phyloP scores from a whole-genome alignment of 2,888 invertebrate species.

The Coelogynopora nodosa region DNA sequence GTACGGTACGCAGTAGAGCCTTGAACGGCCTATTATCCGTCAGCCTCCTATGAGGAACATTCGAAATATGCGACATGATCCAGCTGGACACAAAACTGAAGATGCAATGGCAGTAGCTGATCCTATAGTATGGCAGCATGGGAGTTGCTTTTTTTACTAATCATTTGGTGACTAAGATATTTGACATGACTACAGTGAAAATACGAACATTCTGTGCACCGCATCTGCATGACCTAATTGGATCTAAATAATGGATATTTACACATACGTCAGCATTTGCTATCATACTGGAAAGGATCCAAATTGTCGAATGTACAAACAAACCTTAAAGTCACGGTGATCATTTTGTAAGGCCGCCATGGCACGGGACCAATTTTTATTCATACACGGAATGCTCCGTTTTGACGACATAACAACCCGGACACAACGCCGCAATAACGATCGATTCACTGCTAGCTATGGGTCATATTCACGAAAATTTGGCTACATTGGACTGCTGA shows the following conservation, averaged over 20 bases:
- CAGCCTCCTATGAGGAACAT: slow-evolving; percentile 20
- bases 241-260: slow-evolving; percentile 26
- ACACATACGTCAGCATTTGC: slow-evolving; percentile 19
- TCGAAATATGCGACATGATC: slow-evolving; percentile 10
- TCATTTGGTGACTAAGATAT: slow-evolving; percentile 5
- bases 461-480: slow-evolving; percentile 3
- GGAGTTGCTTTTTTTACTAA: slow-evolving; percentile 22
- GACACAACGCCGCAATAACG: slow-evolving; percentile 5
- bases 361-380: not conserved
- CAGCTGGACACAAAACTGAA: slow-evolving; percentile 9
- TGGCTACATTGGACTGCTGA: slow-evolving; percentile 22
- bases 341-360: slow-evolving; percentile 23
- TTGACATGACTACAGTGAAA: slow-evolving; percentile 19
- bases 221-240: not conserved
- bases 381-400: slow-evolving; percentile 19
- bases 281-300: slow-evolving; percentile 13
- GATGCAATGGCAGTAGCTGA: slow-evolving; percentile 11
- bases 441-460: slow-evolving; percentile 12
- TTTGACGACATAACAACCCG: slow-evolving; percentile 14
- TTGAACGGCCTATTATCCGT: slow-evolving; percentile 14
- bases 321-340: not conserved
- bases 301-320: slow-evolving; percentile 21
- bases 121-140: not conserved
- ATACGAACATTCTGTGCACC: slow-evolving; percentile 23
- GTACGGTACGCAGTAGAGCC: not conserved